phyloP scores from a whole-genome alignment of 2,888 invertebrate genomes.

The Cheilosia grossa region DNA sequence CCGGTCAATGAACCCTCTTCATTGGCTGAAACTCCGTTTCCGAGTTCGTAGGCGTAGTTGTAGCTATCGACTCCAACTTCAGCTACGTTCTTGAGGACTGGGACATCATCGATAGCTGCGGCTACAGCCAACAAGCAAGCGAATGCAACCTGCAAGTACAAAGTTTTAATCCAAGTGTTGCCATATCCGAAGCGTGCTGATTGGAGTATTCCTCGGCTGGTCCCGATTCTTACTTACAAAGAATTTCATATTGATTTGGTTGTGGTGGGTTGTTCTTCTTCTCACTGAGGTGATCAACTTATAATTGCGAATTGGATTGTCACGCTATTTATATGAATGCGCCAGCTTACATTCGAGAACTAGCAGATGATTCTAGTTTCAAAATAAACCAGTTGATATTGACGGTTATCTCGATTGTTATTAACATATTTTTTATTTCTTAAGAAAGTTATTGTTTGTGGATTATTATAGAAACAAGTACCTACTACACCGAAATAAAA shows the following conservation, averaged over 20 bases:
- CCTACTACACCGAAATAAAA: too few species aligned
- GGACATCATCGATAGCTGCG: slow-evolving; percentile 77
- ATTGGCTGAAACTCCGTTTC: slow-evolving; percentile 76
- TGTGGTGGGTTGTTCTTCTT: slow-evolving; percentile 48
- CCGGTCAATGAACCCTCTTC: slow-evolving; percentile 76
- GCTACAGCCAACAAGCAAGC: slow-evolving; percentile 78
- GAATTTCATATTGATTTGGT: slow-evolving; percentile 7
- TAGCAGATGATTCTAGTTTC: too few species aligned
- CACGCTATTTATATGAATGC: slow-evolving; percentile 7
- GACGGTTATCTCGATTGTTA: too few species aligned
- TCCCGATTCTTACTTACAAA: not conserved
- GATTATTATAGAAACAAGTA: too few species aligned
- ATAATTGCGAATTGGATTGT: not conserved
- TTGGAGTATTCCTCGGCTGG: not conserved
- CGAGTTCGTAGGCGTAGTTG: slow-evolving; percentile 76
- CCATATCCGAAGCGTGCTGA: not conserved
- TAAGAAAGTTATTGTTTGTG: too few species aligned
- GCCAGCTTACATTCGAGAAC: too few species aligned
- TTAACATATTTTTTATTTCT: too few species aligned
- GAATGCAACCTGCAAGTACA: slow-evolving; percentile 45
- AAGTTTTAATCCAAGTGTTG: not conserved
- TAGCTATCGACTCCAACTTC: slow-evolving; percentile 79
- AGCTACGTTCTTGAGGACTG: slow-evolving; percentile 76
- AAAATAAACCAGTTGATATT: too few species aligned
- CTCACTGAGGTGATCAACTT: slow-evolving; percentile 61